Conservation (phyloP, 2,797 vertebrate genomes). For the Darevskia nairensis region DNA sequence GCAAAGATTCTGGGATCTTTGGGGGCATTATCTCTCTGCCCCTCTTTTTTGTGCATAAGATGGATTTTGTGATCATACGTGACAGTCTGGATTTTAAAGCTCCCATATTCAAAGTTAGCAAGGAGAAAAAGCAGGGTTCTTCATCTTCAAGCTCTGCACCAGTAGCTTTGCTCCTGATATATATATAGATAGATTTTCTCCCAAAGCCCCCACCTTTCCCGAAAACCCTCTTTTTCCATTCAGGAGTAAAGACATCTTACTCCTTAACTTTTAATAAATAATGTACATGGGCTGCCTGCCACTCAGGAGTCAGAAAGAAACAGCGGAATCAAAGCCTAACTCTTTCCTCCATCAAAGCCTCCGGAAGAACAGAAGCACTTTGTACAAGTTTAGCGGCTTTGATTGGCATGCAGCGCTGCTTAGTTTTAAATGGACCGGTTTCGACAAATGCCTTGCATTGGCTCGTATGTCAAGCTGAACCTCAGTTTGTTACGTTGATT, state of each 20-base stretch:
- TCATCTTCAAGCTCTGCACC: conserved; percentile 41
- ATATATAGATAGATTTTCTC: not conserved
- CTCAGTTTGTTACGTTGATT: not conserved
- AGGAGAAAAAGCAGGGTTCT: not conserved
- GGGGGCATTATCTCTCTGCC: not conserved
- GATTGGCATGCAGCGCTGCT: conserved; percentile 4
- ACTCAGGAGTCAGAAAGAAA: conserved; percentile 59
- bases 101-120: conserved; percentile 28
- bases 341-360: conserved; percentile 59
- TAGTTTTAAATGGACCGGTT: conserved; percentile 33
- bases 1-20: conserved; percentile 15
- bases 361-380: conserved; percentile 13
- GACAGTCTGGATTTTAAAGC: conserved; percentile 46
- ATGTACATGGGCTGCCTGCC: conserved; percentile 64
- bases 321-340: conserved; percentile 63
- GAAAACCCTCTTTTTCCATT: conserved; percentile 40
- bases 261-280: conserved; percentile 74
- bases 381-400: conserved; percentile 23
- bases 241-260: conserved; percentile 66
- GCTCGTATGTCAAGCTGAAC: not conserved
- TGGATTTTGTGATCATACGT: conserved; percentile 56
- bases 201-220: not conserved
- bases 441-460: not conserved
- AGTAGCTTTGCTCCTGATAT: conserved; percentile 52
- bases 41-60: conserved; percentile 45